Evolutionary conservation across 2,113 vertebrate species (phyloP), one percentile per base, ranked within the genome.

Genomic region (Spea bombifrons): DNA sequence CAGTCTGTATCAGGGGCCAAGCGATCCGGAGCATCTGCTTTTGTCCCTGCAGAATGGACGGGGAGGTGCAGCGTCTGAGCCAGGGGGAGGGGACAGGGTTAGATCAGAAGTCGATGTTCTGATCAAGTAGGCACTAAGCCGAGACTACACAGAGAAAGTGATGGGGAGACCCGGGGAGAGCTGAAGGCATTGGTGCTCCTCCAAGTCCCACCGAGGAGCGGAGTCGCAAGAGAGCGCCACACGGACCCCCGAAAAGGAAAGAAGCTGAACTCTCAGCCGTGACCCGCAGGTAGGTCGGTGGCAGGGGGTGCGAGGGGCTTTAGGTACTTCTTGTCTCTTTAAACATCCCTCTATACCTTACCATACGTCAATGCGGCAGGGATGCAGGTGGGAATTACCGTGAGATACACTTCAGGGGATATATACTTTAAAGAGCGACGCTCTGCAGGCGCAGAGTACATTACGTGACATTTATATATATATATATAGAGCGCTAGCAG

Each of bases 61-160:
- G 75, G 75, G 67, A 78, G 75, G 68, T 53, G 61, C 53, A 48
- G 66, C 49, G n/a, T 44, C 75, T 77, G 55, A 63, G 66, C 75
- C 12, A 65, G 46, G 67, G 68, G 75, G 75, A 78, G 75, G 75
- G 68, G 75, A 71, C 75, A 76, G 9, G 44, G n/a, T 3, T 15
- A 30, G 10, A 63, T 5, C 61, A 64, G 61, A 30, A 64, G 61
- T 64, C 13, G 30, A 7, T 17, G 47, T 45, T 30, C 55, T 3
- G 0, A 76, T 46, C 49, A 6, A 55, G 65, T 64, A 66, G 7
- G 7, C 12, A 5, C 43, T 4, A 17, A 76, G 15, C 15, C 65
- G 43, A 59, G 15, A 59, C 50, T 49, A 47, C 15, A 49, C 59
- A 48, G 45, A 30, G 55, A 50, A 61, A 48, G 64, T 57, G 64